These are phyloP conservation scores for Gymnoscopelus microlampas DNA, from an alignment of 2,797 vertebrate genomes.

Conservation along the genomic window DNA sequence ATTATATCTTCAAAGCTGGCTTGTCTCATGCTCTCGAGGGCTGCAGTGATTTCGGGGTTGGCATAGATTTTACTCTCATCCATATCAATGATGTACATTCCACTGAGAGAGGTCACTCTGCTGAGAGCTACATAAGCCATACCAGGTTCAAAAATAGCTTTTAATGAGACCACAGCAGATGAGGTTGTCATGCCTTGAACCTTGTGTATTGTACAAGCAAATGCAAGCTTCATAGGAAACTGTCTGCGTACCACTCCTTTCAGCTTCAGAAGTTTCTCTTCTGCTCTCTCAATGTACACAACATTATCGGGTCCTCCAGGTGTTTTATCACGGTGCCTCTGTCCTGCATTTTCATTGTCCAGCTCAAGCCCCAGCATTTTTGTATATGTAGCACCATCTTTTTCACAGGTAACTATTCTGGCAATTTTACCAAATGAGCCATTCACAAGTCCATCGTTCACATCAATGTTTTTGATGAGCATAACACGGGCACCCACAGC, in stretches of 20 bases:
- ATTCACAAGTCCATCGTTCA: constrained; percentile 20
- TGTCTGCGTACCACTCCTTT: no score
- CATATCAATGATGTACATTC: not conserved
- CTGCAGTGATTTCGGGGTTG: no score
- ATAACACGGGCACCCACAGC: constrained; percentile 14
- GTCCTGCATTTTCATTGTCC: no score
- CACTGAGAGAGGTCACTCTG: constrained; percentile 7
- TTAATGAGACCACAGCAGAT: constrained; percentile 1
- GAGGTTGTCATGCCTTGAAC: not conserved
- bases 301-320: not conserved
- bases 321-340: no score
- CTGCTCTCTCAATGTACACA: not conserved
- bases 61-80: no score
- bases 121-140: constrained; percentile 24
- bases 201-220: not conserved
- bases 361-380: no score
- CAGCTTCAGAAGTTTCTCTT: no score
- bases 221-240: no score
- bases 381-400: not conserved
- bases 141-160: constrained; percentile 8
- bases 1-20: not conserved
- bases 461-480: constrained; percentile 24
- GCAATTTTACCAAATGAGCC: constrained; percentile 18
- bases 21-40: no score
- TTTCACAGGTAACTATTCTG: not conserved